Evolutionary conservation across 2,888 invertebrate species (phyloP), one percentile per base, ranked within the genome.

Genomic region (Tenthredo distinguenda): DNA sequence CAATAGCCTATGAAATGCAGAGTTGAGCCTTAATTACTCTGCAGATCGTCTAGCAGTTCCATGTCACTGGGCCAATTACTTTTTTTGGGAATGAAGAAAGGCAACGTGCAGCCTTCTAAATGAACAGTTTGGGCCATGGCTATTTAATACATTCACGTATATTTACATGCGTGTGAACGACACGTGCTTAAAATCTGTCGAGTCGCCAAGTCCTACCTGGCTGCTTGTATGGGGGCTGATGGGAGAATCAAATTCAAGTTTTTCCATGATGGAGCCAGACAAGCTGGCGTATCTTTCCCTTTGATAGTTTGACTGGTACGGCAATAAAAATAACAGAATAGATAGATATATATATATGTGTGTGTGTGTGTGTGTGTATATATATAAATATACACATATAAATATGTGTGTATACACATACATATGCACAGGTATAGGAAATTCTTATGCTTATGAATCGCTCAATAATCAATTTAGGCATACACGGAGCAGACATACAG

Each of bases 231-330:
- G 96, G 93, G 96, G 95, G 94, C 96, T 96, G 93, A 96, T 94
- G 91, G 96, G 96, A 93, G 96, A 96, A 94, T 96, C 96, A 94
- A 97, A 95, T 92, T 96, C 96, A 95, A 97, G 96, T 94, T 96
- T 96, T 93, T 96, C 96, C 96, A 97, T 96, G 94, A 97, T 95
- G 87, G 97, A 97, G 90, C 96, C 96, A 90, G 97, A 96, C 91
- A 97, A 96, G 94, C 97, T 97, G 90, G 97, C 97, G 93, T 96
- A 97, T 95, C 96, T 97, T 95, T 97, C 97, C 91, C 97, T 97
- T 91, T 96, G 96, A 91, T 96, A 95, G 93, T 96, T 96, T 94
- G 95, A 95, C 96, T 96, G 95, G 92, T 95, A 95, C 90, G 87
- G 83, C 68, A 26, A 83, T 87, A 62, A 86, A 81, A 81, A 81